These are phyloP conservation scores for Heteronetta atricapilla DNA, from an alignment of 2,113 vertebrate genomes.

Conservation along the genomic window DNA sequence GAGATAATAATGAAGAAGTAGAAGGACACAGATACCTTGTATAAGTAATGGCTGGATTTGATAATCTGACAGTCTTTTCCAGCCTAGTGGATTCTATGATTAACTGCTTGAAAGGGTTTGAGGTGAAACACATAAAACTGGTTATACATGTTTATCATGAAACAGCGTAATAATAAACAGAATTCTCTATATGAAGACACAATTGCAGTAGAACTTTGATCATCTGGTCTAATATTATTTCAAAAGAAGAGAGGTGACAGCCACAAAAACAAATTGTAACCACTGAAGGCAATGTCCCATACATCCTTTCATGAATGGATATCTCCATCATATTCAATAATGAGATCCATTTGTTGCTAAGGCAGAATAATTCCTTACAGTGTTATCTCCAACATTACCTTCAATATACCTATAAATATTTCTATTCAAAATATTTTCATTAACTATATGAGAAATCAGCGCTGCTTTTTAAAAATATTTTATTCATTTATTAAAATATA, in stretches of 20 bases:
- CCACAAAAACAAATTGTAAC: not conserved
- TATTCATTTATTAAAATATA: not conserved
- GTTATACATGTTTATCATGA: not conserved
- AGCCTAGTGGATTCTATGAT: no score
- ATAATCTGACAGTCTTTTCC: no score
- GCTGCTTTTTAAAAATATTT: not conserved
- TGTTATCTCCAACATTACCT: not conserved
- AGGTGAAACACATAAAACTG: not conserved
- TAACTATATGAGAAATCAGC: not conserved
- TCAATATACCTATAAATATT: not conserved
- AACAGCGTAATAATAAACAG: not conserved
- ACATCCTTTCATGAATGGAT: not conserved
- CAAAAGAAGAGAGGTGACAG: not conserved
- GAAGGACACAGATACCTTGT: not conserved
- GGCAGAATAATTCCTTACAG: not conserved
- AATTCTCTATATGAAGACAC: not conserved
- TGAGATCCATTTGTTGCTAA: not conserved
- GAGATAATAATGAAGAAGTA: not conserved
- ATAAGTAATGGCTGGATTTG: no score
- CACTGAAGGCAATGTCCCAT: not conserved
- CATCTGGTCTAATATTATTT: not conserved
- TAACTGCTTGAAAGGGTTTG: not conserved
- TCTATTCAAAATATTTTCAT: not conserved
- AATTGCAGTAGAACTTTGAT: not conserved
- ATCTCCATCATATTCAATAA: not conserved